These are phyloP conservation scores for Potamarius usumacintae DNA, from an alignment of 2,113 vertebrate species.

Conservation along the genomic window DNA sequence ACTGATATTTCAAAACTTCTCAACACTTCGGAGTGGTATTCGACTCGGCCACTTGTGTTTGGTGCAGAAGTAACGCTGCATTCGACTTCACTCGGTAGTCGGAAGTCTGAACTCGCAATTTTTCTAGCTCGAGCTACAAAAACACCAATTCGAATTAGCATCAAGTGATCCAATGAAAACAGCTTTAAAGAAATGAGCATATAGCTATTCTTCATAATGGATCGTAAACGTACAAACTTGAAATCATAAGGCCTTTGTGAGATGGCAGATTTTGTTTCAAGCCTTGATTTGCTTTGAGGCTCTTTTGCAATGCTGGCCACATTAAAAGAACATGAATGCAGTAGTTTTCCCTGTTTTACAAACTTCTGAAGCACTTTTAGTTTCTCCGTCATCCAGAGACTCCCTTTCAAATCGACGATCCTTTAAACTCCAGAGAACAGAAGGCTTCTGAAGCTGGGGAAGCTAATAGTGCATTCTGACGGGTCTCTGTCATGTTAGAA, in stretches of 20 bases:
- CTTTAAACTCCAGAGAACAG: background rate
- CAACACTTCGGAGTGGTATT: no score
- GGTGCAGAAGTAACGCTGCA: no score
- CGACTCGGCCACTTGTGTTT: no score
- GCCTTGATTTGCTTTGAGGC: background rate
- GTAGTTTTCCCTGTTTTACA: background rate
- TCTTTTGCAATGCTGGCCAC: background rate
- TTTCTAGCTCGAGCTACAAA: no score
- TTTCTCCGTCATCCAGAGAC: background rate
- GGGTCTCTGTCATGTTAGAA: background rate
- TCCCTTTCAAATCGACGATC: background rate
- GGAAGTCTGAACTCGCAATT: no score
- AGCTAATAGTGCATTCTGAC: background rate
- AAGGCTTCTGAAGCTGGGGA: background rate
- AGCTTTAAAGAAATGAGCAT: no score
- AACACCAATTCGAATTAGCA: no score
- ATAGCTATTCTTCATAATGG: no score
- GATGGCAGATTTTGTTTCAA: background rate
- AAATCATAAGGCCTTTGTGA: background rate
- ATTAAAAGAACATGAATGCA: background rate
- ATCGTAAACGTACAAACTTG: background rate
- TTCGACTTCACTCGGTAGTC: no score
- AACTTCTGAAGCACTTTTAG: background rate
- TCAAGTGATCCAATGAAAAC: no score
- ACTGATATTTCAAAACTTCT: no score